Evolutionary conservation across 2,797 vertebrate genomes (phyloP).

Genomic region (Spinus pinus): DNA sequence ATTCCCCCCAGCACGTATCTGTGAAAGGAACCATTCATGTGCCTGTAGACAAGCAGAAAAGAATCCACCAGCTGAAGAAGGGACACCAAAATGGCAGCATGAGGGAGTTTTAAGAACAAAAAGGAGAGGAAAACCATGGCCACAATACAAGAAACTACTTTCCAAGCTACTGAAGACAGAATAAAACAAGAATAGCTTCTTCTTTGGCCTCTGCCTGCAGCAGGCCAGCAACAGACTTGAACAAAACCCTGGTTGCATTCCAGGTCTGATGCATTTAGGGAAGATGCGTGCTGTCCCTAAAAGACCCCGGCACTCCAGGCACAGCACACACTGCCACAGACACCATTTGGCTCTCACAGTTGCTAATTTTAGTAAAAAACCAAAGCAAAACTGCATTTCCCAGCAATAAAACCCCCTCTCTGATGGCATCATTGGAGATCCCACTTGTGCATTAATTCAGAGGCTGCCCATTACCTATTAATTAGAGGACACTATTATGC

Average conservation of each 20-base stretch:
- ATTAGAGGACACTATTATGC: not conserved
- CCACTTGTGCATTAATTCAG: not conserved
- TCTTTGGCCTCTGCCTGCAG: not conserved
- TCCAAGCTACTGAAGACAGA: not conserved
- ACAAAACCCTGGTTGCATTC: not conserved
- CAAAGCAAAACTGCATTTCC: not conserved
- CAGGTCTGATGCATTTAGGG: not conserved
- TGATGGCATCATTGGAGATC: not conserved
- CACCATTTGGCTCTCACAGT: not conserved
- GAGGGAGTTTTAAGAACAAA: not conserved
- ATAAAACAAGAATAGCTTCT: not conserved
- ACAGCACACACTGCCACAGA: not conserved
- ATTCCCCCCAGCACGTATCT: accelerated
- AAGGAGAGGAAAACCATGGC: not conserved
- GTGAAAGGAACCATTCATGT: not conserved
- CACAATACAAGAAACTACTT: accelerated
- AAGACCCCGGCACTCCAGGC: not conserved
- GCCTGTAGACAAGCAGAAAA: not conserved
- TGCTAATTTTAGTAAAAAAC: not conserved
- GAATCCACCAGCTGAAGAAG: not conserved
- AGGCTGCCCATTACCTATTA: constrained; percentile 16
- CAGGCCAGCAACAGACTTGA: not conserved
- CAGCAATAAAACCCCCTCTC: not conserved
- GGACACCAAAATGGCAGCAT: not conserved
- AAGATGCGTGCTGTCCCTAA: not conserved